Percentiles rank a stretch among this genome's conserved stretches.
Evolutionary conservation across 2,888 invertebrate species (phyloP).

Genomic region (Ornithoptera alexandrae): DNA sequence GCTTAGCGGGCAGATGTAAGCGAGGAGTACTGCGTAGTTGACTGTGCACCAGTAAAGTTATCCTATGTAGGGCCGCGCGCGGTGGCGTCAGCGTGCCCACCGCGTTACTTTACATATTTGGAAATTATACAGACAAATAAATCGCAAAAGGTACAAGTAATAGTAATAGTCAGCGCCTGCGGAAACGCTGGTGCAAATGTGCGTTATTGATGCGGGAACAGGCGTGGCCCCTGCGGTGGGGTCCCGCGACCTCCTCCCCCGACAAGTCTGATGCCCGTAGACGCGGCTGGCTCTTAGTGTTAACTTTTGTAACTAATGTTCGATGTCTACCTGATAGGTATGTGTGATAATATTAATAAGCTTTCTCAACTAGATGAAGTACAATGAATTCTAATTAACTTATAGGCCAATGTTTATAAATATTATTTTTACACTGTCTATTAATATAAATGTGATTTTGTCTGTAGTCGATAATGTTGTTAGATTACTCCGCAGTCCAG

Average conservation of each 20-base stretch:
- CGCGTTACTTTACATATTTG: conserved; percentile 31
- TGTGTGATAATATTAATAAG: conserved; percentile 79
- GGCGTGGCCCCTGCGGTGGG: conserved; percentile 36
- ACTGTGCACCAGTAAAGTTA: conserved; percentile 24
- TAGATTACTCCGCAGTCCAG: conserved; percentile 64
- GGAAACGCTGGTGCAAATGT: conserved; percentile 31
- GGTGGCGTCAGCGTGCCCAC: conserved; percentile 33
- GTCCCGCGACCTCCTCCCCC: conserved; percentile 37
- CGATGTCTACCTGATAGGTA: conserved; percentile 69
- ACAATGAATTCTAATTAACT: conserved; percentile 73
- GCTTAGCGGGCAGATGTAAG: conserved; percentile 35
- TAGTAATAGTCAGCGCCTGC: conserved; percentile 25
- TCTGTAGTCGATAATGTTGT: conserved; percentile 62
- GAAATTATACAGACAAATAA: conserved; percentile 16
- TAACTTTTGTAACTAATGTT: conserved; percentile 71
- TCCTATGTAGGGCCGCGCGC: conserved; percentile 16
- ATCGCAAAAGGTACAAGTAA: neutral
- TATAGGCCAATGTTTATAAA: conserved; percentile 76
- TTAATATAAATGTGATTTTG: conserved; percentile 71
- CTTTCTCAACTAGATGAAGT: conserved; percentile 74
- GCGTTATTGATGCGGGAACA: conserved; percentile 40
- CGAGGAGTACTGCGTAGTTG: conserved; percentile 25
- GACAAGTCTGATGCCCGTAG: conserved; percentile 48
- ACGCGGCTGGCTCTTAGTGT: conserved; percentile 46
- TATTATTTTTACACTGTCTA: conserved; percentile 79